Base-by-base conservation (phyloP, 1,140 invertebrate genomes). In the Heliconius hewitsoni region DNA sequence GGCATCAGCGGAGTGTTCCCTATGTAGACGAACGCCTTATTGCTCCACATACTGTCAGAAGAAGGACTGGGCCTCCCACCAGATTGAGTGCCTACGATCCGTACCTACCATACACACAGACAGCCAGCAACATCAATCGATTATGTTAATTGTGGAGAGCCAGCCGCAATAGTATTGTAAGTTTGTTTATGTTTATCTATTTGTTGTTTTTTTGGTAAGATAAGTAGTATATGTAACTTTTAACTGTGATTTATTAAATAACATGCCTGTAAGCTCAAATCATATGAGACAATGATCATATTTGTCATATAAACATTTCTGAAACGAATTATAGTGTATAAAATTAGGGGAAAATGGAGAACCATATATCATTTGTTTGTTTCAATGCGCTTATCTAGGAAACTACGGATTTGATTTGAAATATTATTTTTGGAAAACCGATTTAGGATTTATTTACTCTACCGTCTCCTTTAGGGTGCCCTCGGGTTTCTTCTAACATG, bases 41-140 rank as follows among this genome's bases (percentile, higher is more conserved):
- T 98, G 98, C 89, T 98, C 97, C 4, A 97, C 97, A 19, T 98
- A 97, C 90, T 98, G 97, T 91, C 97, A 98, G 91, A 95, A 97
- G 73, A 98, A 98, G 93, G 97, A 98, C 92, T 98, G 97, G 97
- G 96, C 95, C 34, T 95, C 96, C 37, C 97, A 98, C 93, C 97
- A 98, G 89, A 96, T 98, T 57, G 97, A 98, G 89, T 98, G 97
- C 91, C 96, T 97, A 34, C 95, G 97, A 66, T 95, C 96, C 34
- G 96, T 96, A 19, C 91, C 92, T 5, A 84, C 88, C 19, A 88
- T 94, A 5, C 91, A 94, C 78, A 88, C 96, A 0, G 96, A 96
- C 75, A 90, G 93, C 1, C 96, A 90, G 50, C 93, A 94, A 81
- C 90, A 93, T 76, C 96, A 96, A 88, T 96, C 96, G 77, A 96